These are phyloP conservation scores for Phaethornis superciliosus DNA, from an alignment of 2,113 vertebrate genomes.

Conservation along the genomic window DNA sequence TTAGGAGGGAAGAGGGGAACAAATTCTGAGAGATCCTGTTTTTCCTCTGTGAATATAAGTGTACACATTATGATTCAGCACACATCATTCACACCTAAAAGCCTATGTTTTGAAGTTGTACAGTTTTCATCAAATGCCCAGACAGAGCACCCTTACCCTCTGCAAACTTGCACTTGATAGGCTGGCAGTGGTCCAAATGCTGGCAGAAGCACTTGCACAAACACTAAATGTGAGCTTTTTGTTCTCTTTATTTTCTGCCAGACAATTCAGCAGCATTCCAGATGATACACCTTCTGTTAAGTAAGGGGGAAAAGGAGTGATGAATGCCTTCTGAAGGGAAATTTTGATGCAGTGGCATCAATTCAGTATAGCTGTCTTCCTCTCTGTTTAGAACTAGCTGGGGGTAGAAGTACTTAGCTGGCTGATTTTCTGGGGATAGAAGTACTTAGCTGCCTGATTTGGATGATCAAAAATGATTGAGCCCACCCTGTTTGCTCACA, in stretches of 20 bases:
- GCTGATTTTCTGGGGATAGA: not conserved
- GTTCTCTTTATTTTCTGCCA: constrained; percentile 7
- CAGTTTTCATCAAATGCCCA: not conserved
- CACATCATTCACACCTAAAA: not conserved
- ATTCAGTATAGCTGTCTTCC: not conserved
- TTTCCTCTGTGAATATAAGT: not conserved
- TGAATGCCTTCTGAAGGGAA: not conserved
- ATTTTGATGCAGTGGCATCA: fast-evolving
- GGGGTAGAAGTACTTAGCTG: not conserved
- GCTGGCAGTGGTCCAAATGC: not conserved
- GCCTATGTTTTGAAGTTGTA: not conserved
- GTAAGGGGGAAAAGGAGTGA: not conserved
- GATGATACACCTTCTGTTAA: constrained; percentile 10
- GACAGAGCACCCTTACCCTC: not conserved
- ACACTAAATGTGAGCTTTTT: not conserved
- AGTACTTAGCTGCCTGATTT: not conserved
- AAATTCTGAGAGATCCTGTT: not conserved
- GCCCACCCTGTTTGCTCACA: not conserved
- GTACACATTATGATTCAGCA: not conserved
- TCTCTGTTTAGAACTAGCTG: not conserved
- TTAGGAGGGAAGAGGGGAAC: not conserved
- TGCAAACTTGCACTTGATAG: not conserved
- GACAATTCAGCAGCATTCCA: constrained; percentile 1
- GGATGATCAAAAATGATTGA: not conserved
- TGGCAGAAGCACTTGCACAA: not conserved